These are phyloP conservation scores for Nebria salina DNA, from an alignment of 2,888 invertebrate species.

Conservation along the genomic window DNA sequence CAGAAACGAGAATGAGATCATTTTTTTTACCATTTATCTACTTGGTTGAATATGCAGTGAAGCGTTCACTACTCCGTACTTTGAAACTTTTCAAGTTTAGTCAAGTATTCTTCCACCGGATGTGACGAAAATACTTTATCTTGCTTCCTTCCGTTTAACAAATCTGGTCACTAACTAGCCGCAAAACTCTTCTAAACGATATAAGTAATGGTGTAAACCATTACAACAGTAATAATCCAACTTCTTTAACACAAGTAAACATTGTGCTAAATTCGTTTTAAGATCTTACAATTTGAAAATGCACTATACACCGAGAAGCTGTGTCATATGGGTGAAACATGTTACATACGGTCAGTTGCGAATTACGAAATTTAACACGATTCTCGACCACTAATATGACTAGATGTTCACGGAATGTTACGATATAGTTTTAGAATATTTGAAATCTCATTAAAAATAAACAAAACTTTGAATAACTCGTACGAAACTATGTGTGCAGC, in stretches of 20 bases:
- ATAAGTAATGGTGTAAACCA: not conserved
- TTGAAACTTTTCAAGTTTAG: not conserved
- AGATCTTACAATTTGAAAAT: too few relatives aligned
- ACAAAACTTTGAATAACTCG: not conserved
- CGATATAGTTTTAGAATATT: not conserved
- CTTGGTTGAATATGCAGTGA: not conserved
- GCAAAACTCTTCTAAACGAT: not conserved
- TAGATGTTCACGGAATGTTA: not conserved
- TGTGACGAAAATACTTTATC: slow-evolving; percentile 41
- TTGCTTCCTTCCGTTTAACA: slow-evolving; percentile 37
- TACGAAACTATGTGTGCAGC: not conserved
- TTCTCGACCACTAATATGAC: not conserved
- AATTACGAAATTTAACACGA: not conserved
- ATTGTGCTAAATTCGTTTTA: too few relatives aligned
- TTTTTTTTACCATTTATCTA: not conserved
- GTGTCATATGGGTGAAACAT: not conserved
- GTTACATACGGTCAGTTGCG: not conserved
- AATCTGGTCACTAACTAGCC: slow-evolving; percentile 3
- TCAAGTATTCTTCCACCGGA: slow-evolving; percentile 34
- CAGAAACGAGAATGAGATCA: not conserved
- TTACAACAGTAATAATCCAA: not conserved
- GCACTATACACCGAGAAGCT: too few relatives aligned
- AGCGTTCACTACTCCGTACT: slow-evolving; percentile 2
- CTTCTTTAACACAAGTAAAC: not conserved
- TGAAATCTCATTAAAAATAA: not conserved